These are phyloP conservation scores for Hydriomena furcata DNA, from an alignment of 2,888 invertebrate genomes.

Conservation along the genomic window DNA sequence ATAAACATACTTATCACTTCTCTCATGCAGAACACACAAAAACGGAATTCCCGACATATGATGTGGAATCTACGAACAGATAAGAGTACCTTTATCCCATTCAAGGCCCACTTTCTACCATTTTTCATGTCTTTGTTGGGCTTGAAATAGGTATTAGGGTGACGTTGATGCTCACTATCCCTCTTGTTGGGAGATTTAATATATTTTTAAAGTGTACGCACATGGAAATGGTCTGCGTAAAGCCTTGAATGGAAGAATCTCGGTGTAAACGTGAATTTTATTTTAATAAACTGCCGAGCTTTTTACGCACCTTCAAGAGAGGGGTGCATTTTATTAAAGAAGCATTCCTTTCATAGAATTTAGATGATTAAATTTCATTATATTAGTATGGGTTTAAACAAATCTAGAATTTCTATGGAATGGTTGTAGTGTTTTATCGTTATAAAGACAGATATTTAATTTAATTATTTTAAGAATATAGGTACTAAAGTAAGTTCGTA, in stretches of 20 bases:
- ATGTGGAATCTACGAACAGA: constrained; percentile 66
- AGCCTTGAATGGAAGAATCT: constrained; percentile 18
- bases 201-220: constrained; percentile 49
- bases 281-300: constrained; percentile 17
- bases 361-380: too few relatives aligned
- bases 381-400: too few relatives aligned
- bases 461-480: too few relatives aligned
- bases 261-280: constrained; percentile 21
- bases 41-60: constrained; percentile 51
- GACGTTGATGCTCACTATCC: constrained; percentile 58
- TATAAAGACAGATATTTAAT: too few relatives aligned
- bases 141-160: constrained; percentile 68
- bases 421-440: too few relatives aligned
- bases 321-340: constrained; percentile 8
- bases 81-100: constrained; percentile 75
- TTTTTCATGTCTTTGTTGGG: constrained; percentile 79
- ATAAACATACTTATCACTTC: constrained; percentile 36
- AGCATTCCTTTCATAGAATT: neutral
- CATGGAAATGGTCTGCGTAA: constrained; percentile 24
- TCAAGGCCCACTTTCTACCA: constrained; percentile 70
- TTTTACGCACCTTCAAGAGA: constrained; percentile 6
- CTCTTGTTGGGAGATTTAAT: constrained; percentile 53
- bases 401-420: neutral
- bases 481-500: too few relatives aligned
- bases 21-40: constrained; percentile 38